These are phyloP conservation scores for Epinephelus malabaricus DNA, from an alignment of 2,797 vertebrate genomes.

Conservation along the genomic window DNA sequence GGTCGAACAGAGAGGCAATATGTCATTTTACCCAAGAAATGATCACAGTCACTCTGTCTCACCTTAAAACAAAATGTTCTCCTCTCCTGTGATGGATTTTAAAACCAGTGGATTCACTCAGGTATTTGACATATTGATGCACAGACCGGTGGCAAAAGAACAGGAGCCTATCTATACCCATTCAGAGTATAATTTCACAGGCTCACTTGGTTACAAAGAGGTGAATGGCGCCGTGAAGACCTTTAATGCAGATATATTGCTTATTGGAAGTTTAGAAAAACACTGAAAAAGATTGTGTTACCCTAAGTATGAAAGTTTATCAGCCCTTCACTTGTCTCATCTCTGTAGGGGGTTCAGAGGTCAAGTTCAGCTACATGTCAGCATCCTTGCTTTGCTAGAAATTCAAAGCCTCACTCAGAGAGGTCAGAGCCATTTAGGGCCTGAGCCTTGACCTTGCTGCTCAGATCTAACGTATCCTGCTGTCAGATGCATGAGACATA, in stretches of 20 bases:
- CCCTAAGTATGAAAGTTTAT: not conserved
- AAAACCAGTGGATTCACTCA: too few species aligned
- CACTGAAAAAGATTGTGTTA: not conserved
- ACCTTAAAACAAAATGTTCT: too few species aligned
- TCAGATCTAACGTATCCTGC: not conserved
- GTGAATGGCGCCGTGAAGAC: not conserved
- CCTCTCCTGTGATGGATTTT: too few species aligned
- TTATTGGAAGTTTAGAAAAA: not conserved
- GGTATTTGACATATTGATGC: too few species aligned
- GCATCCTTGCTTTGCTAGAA: not conserved
- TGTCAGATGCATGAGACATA: not conserved
- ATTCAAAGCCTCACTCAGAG: not conserved
- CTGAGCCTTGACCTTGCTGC: not conserved
- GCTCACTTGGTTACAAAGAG: not conserved
- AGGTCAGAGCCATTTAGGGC: not conserved
- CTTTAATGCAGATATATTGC: not conserved
- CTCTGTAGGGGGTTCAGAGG: not conserved
- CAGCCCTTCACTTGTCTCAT: not conserved
- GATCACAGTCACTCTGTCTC: too few species aligned
- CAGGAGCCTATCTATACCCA: not conserved
- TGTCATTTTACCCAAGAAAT: too few species aligned
- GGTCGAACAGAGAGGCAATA: too few species aligned
- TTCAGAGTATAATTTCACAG: not conserved
- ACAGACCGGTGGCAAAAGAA: not conserved
- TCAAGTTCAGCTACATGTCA: conserved; percentile 5